These are phyloP conservation scores for Nephrotoma appendiculata DNA, from an alignment of 2,888 invertebrate genomes.

Conservation along the genomic window DNA sequence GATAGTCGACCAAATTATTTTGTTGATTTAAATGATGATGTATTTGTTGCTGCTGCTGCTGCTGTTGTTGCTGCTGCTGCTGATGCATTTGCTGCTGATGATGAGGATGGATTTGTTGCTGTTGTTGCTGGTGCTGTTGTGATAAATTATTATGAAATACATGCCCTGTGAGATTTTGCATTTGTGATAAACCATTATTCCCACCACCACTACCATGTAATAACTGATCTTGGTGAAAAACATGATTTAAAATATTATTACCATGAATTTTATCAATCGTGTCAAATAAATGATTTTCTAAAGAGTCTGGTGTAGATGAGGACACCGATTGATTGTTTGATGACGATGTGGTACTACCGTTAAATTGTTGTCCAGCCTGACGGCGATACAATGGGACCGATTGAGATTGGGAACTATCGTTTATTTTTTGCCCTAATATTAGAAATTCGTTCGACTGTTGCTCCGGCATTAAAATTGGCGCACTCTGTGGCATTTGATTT, in stretches of 20 bases:
- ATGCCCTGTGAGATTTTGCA: conserved; percentile 7
- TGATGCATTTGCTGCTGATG: conserved; percentile 7
- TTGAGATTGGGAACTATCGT: conserved; percentile 12
- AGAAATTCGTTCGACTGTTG: conserved; percentile 1
- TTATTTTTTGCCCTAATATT: not conserved
- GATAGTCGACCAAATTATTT: conserved; percentile 20
- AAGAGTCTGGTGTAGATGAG: conserved; percentile 18
- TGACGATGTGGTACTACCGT: conserved; percentile 18
- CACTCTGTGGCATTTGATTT: conserved; percentile 14
- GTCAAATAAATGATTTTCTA: conserved; percentile 7
- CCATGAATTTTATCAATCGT: conserved; percentile 4
- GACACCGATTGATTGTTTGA: conserved; percentile 19
- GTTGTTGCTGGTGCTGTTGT: conserved; percentile 16
- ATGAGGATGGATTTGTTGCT: conserved; percentile 11
- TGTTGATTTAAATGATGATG: conserved; percentile 9
- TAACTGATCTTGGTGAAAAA: not conserved
- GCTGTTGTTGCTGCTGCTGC: conserved; percentile 10
- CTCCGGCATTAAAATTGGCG: conserved; percentile 15
- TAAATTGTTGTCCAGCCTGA: conserved; percentile 26
- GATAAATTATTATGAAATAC: conserved; percentile 18
- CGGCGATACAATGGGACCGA: conserved; percentile 37
- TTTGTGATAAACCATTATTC: conserved; percentile 6
- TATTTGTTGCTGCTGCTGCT: conserved; percentile 9
- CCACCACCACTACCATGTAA: conserved; percentile 1
- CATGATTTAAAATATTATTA: conserved; percentile 1